phyloP scores from a whole-genome alignment of 2,113 vertebrate genomes.

The Bettongia penicillata region DNA sequence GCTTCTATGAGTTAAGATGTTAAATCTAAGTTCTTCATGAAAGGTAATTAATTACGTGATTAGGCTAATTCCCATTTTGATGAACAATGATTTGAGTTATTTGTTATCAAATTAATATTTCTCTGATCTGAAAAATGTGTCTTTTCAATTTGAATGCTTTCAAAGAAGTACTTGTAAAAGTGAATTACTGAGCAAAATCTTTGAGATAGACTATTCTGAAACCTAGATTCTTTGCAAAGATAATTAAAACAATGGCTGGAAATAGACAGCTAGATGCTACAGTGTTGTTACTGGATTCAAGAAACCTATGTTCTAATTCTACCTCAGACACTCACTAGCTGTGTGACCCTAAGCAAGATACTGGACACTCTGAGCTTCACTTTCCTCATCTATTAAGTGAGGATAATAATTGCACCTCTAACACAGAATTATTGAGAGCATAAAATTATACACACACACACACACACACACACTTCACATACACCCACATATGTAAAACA shows the following conservation, averaged over 20 bases:
- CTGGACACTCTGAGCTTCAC: not conserved
- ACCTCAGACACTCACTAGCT: not conserved
- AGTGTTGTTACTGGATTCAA: not conserved
- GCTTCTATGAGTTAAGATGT: not conserved
- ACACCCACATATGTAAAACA: no score
- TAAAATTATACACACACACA: not conserved
- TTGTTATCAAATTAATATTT: not conserved
- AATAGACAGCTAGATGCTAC: not conserved
- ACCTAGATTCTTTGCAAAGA: not conserved
- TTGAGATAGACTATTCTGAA: not conserved
- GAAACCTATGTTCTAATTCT: not conserved
- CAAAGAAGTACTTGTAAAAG: not conserved
- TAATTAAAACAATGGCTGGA: not conserved
- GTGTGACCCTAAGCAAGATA: not conserved
- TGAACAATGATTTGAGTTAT: not conserved
- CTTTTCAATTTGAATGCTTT: not conserved
- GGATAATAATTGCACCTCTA: not conserved
- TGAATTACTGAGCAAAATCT: not conserved
- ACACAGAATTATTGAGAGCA: not conserved
- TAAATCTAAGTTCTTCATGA: not conserved
- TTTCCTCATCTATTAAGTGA: not conserved
- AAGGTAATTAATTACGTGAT: not conserved
- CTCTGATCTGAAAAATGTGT: not conserved
- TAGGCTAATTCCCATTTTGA: not conserved
- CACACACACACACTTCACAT: no score